Evolutionary conservation across 1,140 invertebrate species (phyloP).

Genomic region (Galleria mellonella): DNA sequence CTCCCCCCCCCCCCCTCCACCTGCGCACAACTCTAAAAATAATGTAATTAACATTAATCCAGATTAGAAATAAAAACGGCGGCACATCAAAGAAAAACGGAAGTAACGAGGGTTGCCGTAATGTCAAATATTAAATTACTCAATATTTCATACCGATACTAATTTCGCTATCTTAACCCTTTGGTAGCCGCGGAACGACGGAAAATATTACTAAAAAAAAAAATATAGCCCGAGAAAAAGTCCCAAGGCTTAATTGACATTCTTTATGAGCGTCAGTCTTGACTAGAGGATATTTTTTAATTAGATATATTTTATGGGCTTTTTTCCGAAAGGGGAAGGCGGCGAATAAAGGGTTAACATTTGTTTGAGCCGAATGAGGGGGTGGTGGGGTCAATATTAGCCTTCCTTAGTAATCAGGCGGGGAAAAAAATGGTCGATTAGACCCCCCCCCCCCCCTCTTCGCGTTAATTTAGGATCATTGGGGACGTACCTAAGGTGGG

Average conservation of each 20-base stretch:
- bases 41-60: slow-evolving; percentile 22
- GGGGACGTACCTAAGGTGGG: slow-evolving; percentile 29
- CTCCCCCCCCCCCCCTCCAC: too few relatives aligned
- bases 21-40: background rate
- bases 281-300: slow-evolving; percentile 74
- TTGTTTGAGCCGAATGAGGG: slow-evolving; percentile 50
- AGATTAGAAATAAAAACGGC: slow-evolving; percentile 29
- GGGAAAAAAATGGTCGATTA: slow-evolving; percentile 70
- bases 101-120: slow-evolving; percentile 26
- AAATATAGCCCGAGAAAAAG: slow-evolving; percentile 52
- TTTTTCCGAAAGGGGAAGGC: slow-evolving; percentile 62
- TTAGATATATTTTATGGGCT: slow-evolving; percentile 75
- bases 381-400: slow-evolving; percentile 62
- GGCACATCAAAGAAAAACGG: slow-evolving; percentile 33
- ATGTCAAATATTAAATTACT: slow-evolving; percentile 67
- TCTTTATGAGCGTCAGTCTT: slow-evolving; percentile 73
- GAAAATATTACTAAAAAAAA: slow-evolving; percentile 58
- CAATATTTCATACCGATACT: slow-evolving; percentile 74
- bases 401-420: slow-evolving; percentile 62
- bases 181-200: slow-evolving; percentile 55
- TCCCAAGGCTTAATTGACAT: slow-evolving; percentile 71
- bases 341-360: slow-evolving; percentile 70
- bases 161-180: slow-evolving; percentile 73
- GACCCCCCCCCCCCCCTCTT: slow-evolving; percentile 43
- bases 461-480: slow-evolving; percentile 70